phyloP scores from a whole-genome alignment of 2,888 invertebrate genomes.

The Chalcosyrphus nemorum region DNA sequence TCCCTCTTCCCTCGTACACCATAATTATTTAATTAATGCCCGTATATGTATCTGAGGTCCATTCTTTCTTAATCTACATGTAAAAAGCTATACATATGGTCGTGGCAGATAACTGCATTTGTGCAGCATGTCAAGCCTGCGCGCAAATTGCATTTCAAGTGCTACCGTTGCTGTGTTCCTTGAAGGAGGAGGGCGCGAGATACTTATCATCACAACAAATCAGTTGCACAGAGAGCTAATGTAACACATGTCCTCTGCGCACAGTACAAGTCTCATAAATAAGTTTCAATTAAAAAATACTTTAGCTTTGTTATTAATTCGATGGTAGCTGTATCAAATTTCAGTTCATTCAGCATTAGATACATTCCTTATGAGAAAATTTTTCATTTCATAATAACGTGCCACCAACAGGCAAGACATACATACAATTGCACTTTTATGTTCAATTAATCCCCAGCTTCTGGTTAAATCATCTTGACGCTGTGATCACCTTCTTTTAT shows the following conservation, averaged over 20 bases:
- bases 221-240: slow-evolving; percentile 18
- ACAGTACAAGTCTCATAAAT: slow-evolving; percentile 39
- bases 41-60: slow-evolving; percentile 26
- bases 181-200: slow-evolving; percentile 15
- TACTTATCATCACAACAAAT: slow-evolving; percentile 51
- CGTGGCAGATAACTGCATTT: slow-evolving; percentile 40
- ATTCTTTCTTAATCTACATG: slow-evolving; percentile 61
- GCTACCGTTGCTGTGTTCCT: not conserved
- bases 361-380: slow-evolving; percentile 14
- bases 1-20: slow-evolving; percentile 49
- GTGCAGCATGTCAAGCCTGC: slow-evolving; percentile 35
- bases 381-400: slow-evolving; percentile 38
- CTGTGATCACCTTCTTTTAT: slow-evolving; percentile 63
- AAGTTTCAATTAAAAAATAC: slow-evolving; percentile 29
- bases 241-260: slow-evolving; percentile 41
- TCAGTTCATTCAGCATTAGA: slow-evolving; percentile 17
- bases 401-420: not conserved
- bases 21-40: slow-evolving; percentile 67
- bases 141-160: slow-evolving; percentile 5
- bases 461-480: slow-evolving; percentile 64
- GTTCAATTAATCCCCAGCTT: slow-evolving; percentile 69
- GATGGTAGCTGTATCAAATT: slow-evolving; percentile 25
- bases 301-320: slow-evolving; percentile 33
- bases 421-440: slow-evolving; percentile 43
- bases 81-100: slow-evolving; percentile 15